A percentile compares a stretch with the other conserved stretches of the same genome.
phyloP scores from a whole-genome alignment of 2,888 invertebrate species.

The Microctonus brassicae region DNA sequence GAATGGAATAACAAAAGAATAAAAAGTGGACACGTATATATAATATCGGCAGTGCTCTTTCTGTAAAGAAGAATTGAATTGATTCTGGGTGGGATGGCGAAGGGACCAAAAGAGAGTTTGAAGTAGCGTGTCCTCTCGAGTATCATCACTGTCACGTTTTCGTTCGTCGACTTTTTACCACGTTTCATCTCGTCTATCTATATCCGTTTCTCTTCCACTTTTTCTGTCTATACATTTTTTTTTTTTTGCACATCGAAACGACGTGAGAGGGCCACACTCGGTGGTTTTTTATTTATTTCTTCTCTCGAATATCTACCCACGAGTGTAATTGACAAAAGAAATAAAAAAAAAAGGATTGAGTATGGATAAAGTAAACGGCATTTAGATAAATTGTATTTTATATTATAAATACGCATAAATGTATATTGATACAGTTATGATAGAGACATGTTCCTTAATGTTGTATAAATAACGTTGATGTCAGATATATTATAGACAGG shows the following conservation, averaged over 20 bases:
- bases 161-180: conserved; percentile 23
- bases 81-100: conserved; percentile 19
- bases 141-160: conserved; percentile 41
- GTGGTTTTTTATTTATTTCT: not conserved
- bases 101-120: conserved; percentile 12
- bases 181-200: conserved; percentile 14
- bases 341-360: conserved; percentile 11
- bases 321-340: conserved; percentile 25
- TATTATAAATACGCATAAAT: no score
- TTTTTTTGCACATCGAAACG: conserved; percentile 22
- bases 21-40: not conserved
- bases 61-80: conserved; percentile 50
- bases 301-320: conserved; percentile 1
- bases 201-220: conserved; percentile 6
- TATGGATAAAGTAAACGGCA: not conserved
- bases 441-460: not conserved
- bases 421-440: not conserved
- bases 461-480: not conserved
- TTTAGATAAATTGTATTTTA: not conserved
- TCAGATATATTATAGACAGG: not conserved
- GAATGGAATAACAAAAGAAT: conserved; percentile 11
- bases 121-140: conserved; percentile 33
- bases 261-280: conserved; percentile 29
- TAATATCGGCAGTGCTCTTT: conserved; percentile 42
- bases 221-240: not conserved